Base-by-base conservation (phyloP, 2,888 invertebrate genomes). In the Cantharis flavilabris region DNA sequence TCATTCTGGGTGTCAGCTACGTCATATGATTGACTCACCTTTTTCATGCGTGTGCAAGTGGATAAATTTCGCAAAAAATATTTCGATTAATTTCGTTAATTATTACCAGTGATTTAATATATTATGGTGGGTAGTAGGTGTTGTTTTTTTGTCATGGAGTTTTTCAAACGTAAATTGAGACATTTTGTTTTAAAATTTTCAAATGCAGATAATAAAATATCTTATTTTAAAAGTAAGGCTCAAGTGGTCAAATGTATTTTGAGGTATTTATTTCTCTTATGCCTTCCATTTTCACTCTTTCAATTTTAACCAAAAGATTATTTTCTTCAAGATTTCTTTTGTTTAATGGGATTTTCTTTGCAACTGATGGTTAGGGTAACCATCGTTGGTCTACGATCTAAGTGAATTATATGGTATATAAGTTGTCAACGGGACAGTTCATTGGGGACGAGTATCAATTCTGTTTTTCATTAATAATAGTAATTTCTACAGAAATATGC, bases 21-120 rank as follows among this genome's bases (percentile, higher is more conserved):
- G 79, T 79, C 79, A 79, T 77, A 77, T 76, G 76, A 71, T 76
- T 75, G 73, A 76, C 64, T 78, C 78, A 76, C 71, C 78, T 65
- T 74, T 69, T 18, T 49, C 26, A 23, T 67, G 65, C 26, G 49
- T 49, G 49, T 49, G 49, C 49, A 49, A 49, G 49, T 49, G n/a
- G 7, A 49, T n/a, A n/a, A 49, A 49, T 49, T 49, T 49, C 9
- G 5, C n/a, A 49, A 49, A 49, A n/a, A 49, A 49, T 7, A 49
- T n/a, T 49, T 49, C n/a, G n/a, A 49, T 49, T 49, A 49, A 49
- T n/a, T 49, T 49, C n/a, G n/a, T 49, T n/a, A n/a, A 49, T 49
- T 49, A n/a, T n/a, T 49, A 49, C n/a, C n/a, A 49, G 7, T 49
- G 49, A 49, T 49, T 49, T n/a, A 49, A 49, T 49, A 49, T n/a